A percentile compares a stretch with the other conserved stretches of the same genome.
These are phyloP conservation scores for Pteria penguin DNA, from an alignment of 2,888 invertebrate species.

Conservation along the genomic window DNA sequence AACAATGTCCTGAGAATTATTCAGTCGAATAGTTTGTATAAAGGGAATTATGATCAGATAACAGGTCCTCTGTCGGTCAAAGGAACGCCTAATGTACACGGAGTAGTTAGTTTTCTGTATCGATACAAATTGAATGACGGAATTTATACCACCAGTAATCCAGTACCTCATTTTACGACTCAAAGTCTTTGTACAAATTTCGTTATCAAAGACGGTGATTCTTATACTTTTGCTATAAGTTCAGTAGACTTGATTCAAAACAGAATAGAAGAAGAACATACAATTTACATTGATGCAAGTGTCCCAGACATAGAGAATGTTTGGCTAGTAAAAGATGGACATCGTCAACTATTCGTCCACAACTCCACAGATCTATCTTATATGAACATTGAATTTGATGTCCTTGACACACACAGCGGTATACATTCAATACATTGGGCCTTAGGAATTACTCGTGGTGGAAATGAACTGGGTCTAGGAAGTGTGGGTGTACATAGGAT, in stretches of 20 bases:
- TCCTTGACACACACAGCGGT: conserved; percentile 60
- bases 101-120: conserved; percentile 44
- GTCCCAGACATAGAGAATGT: conserved; percentile 52
- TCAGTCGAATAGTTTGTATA: conserved; percentile 42
- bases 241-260: conserved; percentile 52
- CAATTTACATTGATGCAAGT: conserved; percentile 51
- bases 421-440: conserved; percentile 40
- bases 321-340: conserved; percentile 51
- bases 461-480: conserved; percentile 27
- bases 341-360: conserved; percentile 52
- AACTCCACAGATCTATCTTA: conserved; percentile 52
- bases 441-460: conserved; percentile 20
- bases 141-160: not conserved
- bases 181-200: conserved; percentile 44
- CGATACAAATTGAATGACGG: conserved; percentile 35
- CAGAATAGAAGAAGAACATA: conserved; percentile 39
- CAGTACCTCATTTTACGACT: conserved; percentile 43
- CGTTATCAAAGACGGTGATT: conserved; percentile 50
- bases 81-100: conserved; percentile 54
- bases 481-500: conserved; percentile 11
- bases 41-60: conserved; percentile 52
- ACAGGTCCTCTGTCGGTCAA: conserved; percentile 46
- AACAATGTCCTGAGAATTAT: conserved; percentile 40
- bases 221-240: conserved; percentile 40
- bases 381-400: conserved; percentile 52